Conservation (phyloP, 2,113 vertebrate genomes). For the Menidia beryllina region DNA sequence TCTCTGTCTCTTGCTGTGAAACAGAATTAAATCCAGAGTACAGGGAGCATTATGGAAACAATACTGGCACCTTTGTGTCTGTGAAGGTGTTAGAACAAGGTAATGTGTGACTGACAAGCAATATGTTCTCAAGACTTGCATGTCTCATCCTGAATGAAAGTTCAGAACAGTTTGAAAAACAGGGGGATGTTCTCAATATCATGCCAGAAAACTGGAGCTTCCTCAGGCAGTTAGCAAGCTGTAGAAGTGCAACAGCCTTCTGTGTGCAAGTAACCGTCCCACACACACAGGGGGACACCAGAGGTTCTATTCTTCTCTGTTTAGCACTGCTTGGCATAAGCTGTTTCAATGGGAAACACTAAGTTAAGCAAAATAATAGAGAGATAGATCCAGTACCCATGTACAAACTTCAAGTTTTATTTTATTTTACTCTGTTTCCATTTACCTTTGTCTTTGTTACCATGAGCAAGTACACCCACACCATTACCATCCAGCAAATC, state of each 20-base stretch:
- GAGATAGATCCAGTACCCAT: constrained; percentile 42
- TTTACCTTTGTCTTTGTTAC: constrained; percentile 17
- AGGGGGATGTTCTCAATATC: constrained; percentile 53
- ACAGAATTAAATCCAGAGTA: constrained; percentile 64
- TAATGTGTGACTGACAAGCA: constrained; percentile 69
- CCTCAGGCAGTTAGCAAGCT: constrained; percentile 54
- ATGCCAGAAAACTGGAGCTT: constrained; percentile 63
- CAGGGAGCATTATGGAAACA: constrained; percentile 36
- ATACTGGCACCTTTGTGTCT: constrained; percentile 65
- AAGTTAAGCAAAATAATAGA: constrained; percentile 21
- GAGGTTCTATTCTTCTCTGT: constrained; percentile 43
- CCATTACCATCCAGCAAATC: constrained; percentile 11
- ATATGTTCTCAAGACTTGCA: constrained; percentile 59
- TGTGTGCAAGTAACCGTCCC: constrained; percentile 52
- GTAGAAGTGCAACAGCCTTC: constrained; percentile 46
- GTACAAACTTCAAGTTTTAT: constrained; percentile 28
- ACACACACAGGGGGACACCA: constrained; percentile 31
- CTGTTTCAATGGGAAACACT: constrained; percentile 25
- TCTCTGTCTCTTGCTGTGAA: constrained; percentile 46
- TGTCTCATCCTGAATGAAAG: constrained; percentile 63
- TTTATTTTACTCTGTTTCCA: constrained; percentile 4
- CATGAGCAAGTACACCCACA: constrained; percentile 26
- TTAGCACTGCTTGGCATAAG: constrained; percentile 38
- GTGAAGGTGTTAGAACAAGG: constrained; percentile 61
- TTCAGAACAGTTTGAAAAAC: constrained; percentile 57